Evolutionary conservation across 2,888 invertebrate genomes (phyloP).

Genomic region (Mythimna albipuncta): DNA sequence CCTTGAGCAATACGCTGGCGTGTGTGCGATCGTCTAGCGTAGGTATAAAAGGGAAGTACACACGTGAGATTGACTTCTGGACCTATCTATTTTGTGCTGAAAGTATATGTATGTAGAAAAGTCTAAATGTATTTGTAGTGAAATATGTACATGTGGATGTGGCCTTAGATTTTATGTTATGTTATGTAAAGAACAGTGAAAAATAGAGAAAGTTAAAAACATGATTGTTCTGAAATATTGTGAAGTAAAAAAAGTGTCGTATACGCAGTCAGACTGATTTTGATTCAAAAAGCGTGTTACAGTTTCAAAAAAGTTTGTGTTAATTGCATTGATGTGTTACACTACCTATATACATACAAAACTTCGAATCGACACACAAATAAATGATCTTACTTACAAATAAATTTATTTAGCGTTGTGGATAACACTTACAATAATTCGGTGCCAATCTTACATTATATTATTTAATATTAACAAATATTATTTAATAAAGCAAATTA

Average conservation of each 20-base stretch:
- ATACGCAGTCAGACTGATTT: conserved; percentile 25
- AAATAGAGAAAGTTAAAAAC: neutral
- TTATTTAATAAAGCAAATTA: conserved; percentile 17
- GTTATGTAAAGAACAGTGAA: neutral
- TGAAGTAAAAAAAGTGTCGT: neutral
- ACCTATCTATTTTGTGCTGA: no score
- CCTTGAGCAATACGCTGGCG: no score
- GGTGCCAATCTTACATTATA: conserved; percentile 25
- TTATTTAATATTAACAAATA: neutral
- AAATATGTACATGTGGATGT: neutral
- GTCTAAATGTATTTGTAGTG: neutral
- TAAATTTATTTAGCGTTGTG: neutral
- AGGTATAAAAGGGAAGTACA: no score
- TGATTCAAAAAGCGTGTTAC: conserved; percentile 9
- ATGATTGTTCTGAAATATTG: neutral
- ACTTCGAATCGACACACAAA: conserved; percentile 1
- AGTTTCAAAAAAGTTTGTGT: conserved; percentile 14
- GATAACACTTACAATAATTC: conserved; percentile 12
- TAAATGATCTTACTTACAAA: neutral
- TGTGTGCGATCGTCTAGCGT: no score
- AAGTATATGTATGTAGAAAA: neutral
- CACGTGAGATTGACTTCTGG: no score
- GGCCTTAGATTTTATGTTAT: no score
- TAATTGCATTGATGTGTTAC: conserved; percentile 3
- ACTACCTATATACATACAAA: neutral